These are phyloP conservation scores for Octopus bimaculoides DNA, from an alignment of 1,140 invertebrate species.

Conservation along the genomic window DNA sequence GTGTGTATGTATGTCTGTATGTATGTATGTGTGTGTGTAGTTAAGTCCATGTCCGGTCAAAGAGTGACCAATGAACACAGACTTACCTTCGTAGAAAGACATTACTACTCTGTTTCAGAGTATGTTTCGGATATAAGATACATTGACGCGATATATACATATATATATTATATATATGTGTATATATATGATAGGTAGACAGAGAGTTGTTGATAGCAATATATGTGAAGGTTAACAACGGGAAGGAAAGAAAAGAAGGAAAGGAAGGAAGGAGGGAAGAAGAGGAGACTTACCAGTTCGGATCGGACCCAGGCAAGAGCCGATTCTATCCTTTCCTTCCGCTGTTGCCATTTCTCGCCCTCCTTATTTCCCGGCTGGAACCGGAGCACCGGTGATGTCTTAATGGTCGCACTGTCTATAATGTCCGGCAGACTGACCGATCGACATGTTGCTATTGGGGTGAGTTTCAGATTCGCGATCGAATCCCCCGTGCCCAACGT, in stretches of 20 bases:
- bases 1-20: no score
- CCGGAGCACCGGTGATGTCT: background rate
- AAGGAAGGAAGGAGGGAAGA: background rate
- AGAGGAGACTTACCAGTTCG: background rate
- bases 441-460: background rate
- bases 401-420: background rate
- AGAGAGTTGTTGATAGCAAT: no score
- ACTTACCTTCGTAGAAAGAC: no score
- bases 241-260: no score
- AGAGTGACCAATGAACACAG: no score
- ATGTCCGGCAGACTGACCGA: constrained; percentile 14
- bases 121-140: no score
- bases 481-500: background rate
- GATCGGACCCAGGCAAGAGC: constrained; percentile 11
- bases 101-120: no score
- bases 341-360: background rate
- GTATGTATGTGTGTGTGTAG: no score
- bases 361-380: constrained; percentile 5
- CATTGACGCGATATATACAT: background rate
- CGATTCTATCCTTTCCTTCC: constrained; percentile 10
- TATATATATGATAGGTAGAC: background rate
- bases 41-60: no score
- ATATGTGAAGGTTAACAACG: no score
- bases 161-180: constrained; percentile 5
- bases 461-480: background rate